Conservation (phyloP, 2,797 vertebrate species). For the Catharus ustulatus region DNA sequence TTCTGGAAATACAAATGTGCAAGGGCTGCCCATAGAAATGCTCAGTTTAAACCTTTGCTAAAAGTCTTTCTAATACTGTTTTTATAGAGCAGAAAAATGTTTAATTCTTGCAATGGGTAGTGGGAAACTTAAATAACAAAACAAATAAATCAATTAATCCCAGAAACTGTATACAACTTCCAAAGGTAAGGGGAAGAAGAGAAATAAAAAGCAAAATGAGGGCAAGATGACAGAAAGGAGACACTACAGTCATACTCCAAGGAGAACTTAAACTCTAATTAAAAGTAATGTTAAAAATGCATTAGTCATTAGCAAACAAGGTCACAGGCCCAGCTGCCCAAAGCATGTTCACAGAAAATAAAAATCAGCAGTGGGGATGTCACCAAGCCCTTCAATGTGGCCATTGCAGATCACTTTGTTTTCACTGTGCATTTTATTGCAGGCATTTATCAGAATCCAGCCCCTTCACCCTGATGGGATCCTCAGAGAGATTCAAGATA, state of each 20-base stretch:
- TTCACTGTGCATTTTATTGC: not conserved
- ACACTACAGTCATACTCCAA: not conserved
- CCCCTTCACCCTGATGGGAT: not conserved
- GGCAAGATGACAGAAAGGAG: conserved; percentile 43
- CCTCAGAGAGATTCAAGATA: not conserved
- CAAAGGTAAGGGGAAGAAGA: not conserved
- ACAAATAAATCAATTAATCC: not conserved
- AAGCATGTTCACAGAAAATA: not conserved
- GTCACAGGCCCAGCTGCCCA: not conserved
- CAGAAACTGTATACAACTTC: not conserved
- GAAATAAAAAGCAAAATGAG: not conserved
- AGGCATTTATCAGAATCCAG: not conserved
- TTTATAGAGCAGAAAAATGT: not conserved
- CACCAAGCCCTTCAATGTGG: not conserved
- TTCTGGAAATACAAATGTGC: not conserved
- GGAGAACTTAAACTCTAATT: conserved; percentile 42
- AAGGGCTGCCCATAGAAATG: not conserved
- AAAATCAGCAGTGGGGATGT: not conserved
- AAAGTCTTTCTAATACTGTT: not conserved
- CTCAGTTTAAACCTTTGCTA: not conserved
- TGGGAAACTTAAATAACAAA: not conserved
- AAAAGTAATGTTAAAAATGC: conserved; percentile 55
- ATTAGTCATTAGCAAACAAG: conserved; percentile 30
- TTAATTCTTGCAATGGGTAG: not conserved
- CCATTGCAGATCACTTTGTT: not conserved